These are phyloP conservation scores for Hypocryptadius cinnamomeus DNA, from an alignment of 2,113 vertebrate genomes.

Conservation along the genomic window DNA sequence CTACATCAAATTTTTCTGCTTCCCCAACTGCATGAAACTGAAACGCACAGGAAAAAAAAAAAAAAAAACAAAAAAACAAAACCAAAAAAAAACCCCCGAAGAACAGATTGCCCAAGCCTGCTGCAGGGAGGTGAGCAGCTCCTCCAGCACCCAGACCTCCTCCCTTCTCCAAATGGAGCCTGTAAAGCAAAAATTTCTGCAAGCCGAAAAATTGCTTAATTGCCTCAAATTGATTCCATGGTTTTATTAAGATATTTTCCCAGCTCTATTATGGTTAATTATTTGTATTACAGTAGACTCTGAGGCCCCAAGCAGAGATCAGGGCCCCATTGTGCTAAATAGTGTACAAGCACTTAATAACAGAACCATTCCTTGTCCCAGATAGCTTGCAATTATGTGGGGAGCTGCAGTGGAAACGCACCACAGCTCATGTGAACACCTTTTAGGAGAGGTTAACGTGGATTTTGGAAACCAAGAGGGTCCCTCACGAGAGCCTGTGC, in stretches of 20 bases:
- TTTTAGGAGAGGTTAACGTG: not conserved
- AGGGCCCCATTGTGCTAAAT: conserved; percentile 33
- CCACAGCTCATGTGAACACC: not conserved
- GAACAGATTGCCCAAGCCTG: not conserved
- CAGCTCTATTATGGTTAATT: conserved; percentile 59
- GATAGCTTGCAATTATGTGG: not conserved
- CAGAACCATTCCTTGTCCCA: conserved; percentile 36
- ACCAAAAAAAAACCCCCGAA: not conserved
- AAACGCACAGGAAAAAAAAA: not conserved
- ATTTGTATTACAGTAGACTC: conserved; percentile 54
- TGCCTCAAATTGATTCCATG: conserved; percentile 53
- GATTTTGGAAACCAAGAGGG: not conserved
- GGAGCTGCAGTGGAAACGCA: not conserved
- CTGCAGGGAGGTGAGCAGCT: not conserved
- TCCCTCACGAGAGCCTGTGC: not conserved
- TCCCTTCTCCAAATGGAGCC: not conserved
- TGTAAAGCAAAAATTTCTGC: conserved; percentile 40
- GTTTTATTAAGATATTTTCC: conserved; percentile 56
- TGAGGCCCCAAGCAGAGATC: conserved; percentile 52
- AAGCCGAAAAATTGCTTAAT: conserved; percentile 42
- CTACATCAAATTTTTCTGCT: not conserved
- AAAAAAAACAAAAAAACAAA: not conserved
- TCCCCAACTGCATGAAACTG: not conserved
- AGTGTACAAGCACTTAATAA: conserved; percentile 24
- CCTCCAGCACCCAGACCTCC: not conserved